phyloP scores from a whole-genome alignment of 64 coral and sea anemone species.

The Montipora sp. region DNA sequence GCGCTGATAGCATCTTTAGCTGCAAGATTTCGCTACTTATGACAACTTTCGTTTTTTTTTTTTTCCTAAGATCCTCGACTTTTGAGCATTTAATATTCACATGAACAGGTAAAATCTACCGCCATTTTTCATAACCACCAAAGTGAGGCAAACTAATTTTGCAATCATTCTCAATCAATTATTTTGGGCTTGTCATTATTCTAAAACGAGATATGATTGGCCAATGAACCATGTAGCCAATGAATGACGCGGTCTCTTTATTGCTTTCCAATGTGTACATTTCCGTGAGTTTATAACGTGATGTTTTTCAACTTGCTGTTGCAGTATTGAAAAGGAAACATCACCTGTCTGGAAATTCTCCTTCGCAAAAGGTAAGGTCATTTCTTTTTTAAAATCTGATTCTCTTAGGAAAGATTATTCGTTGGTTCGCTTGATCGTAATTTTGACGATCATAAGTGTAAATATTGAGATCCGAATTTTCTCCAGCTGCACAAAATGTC shows the following conservation, averaged over 20 bases:
- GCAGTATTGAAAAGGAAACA: no score
- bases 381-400: no score
- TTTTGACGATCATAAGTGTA: no score
- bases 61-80: not conserved
- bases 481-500: no score
- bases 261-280: not conserved
- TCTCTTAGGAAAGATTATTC: no score
- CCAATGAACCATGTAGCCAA: not conserved
- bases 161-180: not conserved
- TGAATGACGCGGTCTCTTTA: not conserved
- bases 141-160: conserved; percentile 25
- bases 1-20: not conserved
- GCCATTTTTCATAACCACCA: conserved; percentile 60
- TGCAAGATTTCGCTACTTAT: not conserved
- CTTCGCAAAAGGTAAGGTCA: no score
- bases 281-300: no score
- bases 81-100: not conserved
- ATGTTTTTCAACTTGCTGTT: no score
- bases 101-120: not conserved
- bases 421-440: no score
- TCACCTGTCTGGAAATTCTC: no score
- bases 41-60: not conserved
- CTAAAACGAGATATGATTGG: conserved; percentile 50
- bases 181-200: not conserved
- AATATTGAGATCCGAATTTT: no score